phyloP scores from a whole-genome alignment of 2,113 vertebrate genomes.

The Peromyscus maniculatus region DNA sequence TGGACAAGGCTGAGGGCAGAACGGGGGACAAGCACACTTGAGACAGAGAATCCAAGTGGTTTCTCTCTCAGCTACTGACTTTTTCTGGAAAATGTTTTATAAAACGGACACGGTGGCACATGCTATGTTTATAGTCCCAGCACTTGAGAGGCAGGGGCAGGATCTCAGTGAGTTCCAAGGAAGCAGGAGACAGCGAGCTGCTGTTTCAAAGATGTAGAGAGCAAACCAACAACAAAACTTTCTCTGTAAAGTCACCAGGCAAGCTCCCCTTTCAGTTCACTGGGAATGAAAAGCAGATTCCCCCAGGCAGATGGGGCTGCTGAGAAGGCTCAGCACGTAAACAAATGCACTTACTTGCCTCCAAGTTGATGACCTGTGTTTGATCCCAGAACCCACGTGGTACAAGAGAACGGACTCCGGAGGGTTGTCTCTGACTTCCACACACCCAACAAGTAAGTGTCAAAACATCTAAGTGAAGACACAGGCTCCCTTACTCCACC shows the following conservation, averaged over 20 bases:
- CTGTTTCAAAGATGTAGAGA: neutral
- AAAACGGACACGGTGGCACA: neutral
- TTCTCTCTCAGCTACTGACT: neutral
- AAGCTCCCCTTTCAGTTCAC: neutral
- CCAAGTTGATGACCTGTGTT: neutral
- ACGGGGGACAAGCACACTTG: too few relatives aligned
- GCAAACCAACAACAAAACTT: neutral
- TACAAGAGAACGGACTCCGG: neutral
- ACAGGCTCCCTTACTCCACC: neutral
- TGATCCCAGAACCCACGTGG: neutral
- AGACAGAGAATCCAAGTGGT: neutral
- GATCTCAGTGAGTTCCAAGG: neutral
- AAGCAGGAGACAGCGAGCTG: neutral
- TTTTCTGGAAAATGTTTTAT: constrained; percentile 37
- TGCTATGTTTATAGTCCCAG: neutral
- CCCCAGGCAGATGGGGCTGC: neutral
- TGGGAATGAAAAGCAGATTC: neutral
- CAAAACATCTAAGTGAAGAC: neutral
- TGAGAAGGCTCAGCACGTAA: neutral
- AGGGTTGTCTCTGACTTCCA: neutral
- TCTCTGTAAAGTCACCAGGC: neutral
- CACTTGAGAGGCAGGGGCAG: neutral
- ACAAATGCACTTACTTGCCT: neutral
- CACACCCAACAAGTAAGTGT: neutral
- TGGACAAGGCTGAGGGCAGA: accelerated